These are phyloP conservation scores for Opisthocomus hoazin DNA, from an alignment of 2,113 vertebrate species.

Conservation along the genomic window DNA sequence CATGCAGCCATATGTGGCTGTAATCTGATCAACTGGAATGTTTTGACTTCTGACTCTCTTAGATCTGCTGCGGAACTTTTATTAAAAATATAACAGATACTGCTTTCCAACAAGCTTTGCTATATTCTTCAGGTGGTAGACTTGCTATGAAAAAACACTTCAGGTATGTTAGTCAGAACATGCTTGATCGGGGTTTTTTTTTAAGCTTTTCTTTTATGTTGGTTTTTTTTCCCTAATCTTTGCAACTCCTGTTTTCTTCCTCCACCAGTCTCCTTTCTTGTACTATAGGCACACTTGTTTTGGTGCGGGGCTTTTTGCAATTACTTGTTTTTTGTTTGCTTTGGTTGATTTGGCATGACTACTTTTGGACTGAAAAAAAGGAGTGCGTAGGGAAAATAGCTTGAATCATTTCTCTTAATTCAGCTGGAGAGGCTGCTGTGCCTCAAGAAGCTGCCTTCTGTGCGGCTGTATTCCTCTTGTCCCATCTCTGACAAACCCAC, in stretches of 20 bases:
- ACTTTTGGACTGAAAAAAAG: neutral
- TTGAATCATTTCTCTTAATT: neutral
- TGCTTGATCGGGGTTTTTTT: neutral
- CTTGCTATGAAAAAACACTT: neutral
- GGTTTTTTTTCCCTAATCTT: neutral
- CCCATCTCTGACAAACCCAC: neutral
- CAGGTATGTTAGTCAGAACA: neutral
- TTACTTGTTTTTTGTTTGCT: neutral
- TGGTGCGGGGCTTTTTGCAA: neutral
- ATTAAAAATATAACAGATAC: neutral
- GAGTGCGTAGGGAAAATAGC: neutral
- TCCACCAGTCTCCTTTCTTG: neutral
- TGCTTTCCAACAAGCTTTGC: neutral
- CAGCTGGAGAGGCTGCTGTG: neutral
- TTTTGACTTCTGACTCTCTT: neutral
- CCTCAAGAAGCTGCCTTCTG: neutral
- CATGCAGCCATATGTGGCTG: neutral
- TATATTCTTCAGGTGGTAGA: neutral
- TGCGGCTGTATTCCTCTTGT: neutral
- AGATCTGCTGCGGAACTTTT: neutral
- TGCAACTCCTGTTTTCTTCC: neutral
- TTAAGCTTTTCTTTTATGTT: neutral
- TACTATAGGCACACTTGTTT: neutral
- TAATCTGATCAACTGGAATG: neutral
- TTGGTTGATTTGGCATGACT: neutral